phyloP scores from a whole-genome alignment of 2,113 vertebrate genomes.

The Scolopax mira region DNA sequence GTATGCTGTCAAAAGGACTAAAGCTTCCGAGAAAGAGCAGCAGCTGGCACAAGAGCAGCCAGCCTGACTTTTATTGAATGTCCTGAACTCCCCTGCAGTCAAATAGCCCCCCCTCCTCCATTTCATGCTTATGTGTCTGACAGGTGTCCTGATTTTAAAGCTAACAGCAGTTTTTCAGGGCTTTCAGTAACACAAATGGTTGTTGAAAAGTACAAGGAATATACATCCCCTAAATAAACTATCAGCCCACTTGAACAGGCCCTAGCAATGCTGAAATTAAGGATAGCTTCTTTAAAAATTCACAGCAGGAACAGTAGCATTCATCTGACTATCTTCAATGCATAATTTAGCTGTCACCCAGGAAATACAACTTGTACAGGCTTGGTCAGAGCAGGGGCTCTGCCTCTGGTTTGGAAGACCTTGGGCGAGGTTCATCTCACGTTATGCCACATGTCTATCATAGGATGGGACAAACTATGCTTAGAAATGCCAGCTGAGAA shows the following conservation, averaged over 20 bases:
- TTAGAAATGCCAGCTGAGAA: neutral
- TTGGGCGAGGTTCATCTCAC: neutral
- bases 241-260: neutral
- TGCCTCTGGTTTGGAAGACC: neutral
- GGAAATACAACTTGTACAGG: neutral
- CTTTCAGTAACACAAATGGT: neutral
- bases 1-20: neutral
- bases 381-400: neutral
- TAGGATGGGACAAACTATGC: neutral
- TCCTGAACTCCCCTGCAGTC: neutral
- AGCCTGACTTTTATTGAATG: neutral
- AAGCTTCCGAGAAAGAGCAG: neutral
- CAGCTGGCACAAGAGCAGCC: neutral
- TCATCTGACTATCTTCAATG: neutral
- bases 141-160: neutral
- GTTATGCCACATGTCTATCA: fast-evolving
- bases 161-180: neutral
- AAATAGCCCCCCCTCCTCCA: neutral
- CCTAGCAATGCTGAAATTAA: neutral
- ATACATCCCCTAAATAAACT: neutral
- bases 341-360: neutral
- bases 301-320: neutral
- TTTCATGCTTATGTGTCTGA: neutral
- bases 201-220: neutral
- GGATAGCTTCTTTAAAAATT: neutral